Evolutionary conservation across 2,888 invertebrate species (phyloP), one percentile per base, ranked within the genome.

Genomic region (Euphydryas editha): DNA sequence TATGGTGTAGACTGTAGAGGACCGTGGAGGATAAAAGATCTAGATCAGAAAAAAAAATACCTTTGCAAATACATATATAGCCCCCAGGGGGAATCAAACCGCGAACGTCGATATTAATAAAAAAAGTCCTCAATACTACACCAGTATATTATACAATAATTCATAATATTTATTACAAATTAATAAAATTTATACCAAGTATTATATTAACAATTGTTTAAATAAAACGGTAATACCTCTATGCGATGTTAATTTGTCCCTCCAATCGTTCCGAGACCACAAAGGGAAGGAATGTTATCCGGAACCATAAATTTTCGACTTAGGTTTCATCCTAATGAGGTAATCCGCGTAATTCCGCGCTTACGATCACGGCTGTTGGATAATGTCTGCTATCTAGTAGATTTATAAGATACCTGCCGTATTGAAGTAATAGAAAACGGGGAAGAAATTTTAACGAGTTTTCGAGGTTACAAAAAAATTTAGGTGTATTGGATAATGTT

Each of bases 211-310:
- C 21, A 13, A 6, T 49, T 49, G 15, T 3, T 21, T 24, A 24
- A n/a, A 11, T n/a, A 13, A 47, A 47, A 47, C 47, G 20, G 47
- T 18, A 36, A 36, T 54, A 4, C 17, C 11, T 20, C 24, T 8
- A 54, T 11, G 17, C n/a, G 30, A 36, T 54, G 36, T 10, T 54
- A 54, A 68, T 68, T 67, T 59, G 62, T 55, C 62, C 59, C 62
- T 59, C 59, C 59, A 68, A 62, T 55, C 37, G 42, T 49, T 85
- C 84, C 79, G 39, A 82, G 81, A 78, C 77, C 75, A 55, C 70
- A 69, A 65, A 63, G 64, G 61, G 63, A 67, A 68, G 69, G 63
- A 65, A 65, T 64, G 68, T 73, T 70, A 73, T 69, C 69, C 72
- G 59, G 30, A 58, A 54, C 67, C 65, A 75, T 75, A 75, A 73